Base-by-base conservation (phyloP, 2,888 invertebrate genomes). In the Dione juno region DNA sequence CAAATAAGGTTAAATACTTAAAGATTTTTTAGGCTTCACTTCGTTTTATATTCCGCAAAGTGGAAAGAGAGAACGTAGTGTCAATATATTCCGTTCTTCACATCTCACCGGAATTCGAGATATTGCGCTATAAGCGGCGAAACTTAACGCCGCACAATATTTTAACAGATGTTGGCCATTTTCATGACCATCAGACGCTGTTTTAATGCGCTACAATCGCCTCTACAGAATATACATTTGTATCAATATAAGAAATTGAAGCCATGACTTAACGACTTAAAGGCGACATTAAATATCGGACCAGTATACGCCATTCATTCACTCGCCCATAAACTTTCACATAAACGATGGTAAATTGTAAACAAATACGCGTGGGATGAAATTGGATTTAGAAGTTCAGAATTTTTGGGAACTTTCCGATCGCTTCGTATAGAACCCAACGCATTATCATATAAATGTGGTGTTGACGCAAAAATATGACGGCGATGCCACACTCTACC, bases 311-410 rank as follows among this genome's bases (percentile, higher is more conserved):
- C 28, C 28, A 28, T 28, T 28, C 28, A 28, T 28, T 28, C 28
- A 28, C 28, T 28, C 28, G 5, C 28, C 28, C 28, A 28, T 28
- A 28, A 28, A 28, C 28, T 54, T 35, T 37, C 35, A 35, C 2
- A n/a, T 14, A 79, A 78, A 80, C 76, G 74, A 71, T 67, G 66
- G 69, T 76, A 72, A 80, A 81, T 80, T 77, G 79, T 80, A 81
- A 79, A 85, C 88, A 85, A 87, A 85, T 86, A 87, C 85, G 81
- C 81, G 81, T 84, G 84, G 84, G 82, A 82, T 84, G 82, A 85
- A 92, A 92, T 91, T 92, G 89, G 89, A 92, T 92, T 92, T 92
- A 88, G 87, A 88, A 88, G 84, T 88, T 85, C 84, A 85, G 86
- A 87, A 87, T 89, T 90, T 89, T 90, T 89, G 86, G 87, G 88